Conservation (phyloP, 2,113 vertebrate genomes). For the Hemiscyllium ocellatum region DNA sequence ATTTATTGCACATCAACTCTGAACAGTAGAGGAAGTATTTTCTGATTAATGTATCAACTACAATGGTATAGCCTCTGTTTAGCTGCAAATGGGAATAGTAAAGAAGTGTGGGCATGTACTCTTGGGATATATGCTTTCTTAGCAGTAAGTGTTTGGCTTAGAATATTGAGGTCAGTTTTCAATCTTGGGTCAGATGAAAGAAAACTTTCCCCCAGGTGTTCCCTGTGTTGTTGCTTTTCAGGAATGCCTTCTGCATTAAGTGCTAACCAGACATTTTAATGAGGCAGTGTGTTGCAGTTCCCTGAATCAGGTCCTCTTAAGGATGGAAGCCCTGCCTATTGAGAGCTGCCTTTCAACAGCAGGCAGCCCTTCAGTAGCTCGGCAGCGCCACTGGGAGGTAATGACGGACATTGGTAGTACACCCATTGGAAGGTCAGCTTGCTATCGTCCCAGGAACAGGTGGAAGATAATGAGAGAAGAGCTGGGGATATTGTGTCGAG, state of each 20-base stretch:
- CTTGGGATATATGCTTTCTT: background rate
- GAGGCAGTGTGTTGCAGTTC: background rate
- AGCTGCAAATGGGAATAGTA: too few species aligned
- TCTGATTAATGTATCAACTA: background rate
- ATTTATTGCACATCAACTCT: background rate
- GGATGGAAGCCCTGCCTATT: background rate
- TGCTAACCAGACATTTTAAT: background rate
- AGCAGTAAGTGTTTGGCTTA: background rate
- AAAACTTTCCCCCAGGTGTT: background rate
- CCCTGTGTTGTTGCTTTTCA: background rate
- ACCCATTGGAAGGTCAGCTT: too few species aligned
- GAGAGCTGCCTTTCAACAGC: too few species aligned
- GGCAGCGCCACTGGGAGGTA: background rate
- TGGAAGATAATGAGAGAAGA: too few species aligned
- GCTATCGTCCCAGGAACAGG: too few species aligned
- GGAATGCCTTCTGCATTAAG: background rate
- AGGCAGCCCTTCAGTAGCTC: background rate
- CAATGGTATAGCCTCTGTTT: too few species aligned
- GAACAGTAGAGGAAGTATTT: background rate
- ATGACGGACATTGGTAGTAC: background rate
- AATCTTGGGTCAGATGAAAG: background rate
- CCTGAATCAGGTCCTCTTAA: background rate
- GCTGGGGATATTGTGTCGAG: background rate
- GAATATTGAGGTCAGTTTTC: background rate
- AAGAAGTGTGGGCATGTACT: too few species aligned